These are phyloP conservation scores for Chaetophractus vellerosus DNA, from an alignment of 2,797 vertebrate genomes.

Conservation along the genomic window DNA sequence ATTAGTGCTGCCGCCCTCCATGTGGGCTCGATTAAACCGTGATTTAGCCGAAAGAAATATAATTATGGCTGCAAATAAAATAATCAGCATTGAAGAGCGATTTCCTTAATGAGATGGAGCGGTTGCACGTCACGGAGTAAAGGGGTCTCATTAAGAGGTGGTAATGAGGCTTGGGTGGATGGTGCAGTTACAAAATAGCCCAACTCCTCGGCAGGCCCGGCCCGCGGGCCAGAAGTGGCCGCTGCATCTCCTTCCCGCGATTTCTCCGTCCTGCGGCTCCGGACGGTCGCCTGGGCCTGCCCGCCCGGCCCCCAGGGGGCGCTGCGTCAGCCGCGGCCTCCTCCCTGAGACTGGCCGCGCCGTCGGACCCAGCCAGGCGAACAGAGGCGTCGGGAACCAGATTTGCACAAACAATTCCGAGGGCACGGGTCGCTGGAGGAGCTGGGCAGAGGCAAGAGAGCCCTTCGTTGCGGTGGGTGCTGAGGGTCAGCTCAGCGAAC, in stretches of 20 bases:
- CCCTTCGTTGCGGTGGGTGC: background rate
- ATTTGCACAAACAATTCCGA: background rate
- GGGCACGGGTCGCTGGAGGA: background rate
- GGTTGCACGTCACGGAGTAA: slow-evolving; percentile 98
- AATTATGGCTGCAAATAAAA: slow-evolving; percentile 99
- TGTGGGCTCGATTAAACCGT: slow-evolving; percentile 99
- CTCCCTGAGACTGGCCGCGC: accelerated
- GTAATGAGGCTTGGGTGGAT: slow-evolving; percentile 97
- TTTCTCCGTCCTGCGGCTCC: background rate
- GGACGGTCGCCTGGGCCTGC: background rate
- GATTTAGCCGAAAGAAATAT: slow-evolving; percentile 99
- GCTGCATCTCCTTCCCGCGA: background rate
- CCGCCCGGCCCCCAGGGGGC: slow-evolving; percentile 57
- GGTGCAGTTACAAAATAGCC: slow-evolving; percentile 88
- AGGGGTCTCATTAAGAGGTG: slow-evolving; percentile 97
- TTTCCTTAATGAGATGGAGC: slow-evolving; percentile 99
- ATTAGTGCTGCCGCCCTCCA: slow-evolving; percentile 97
- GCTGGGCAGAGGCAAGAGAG: background rate
- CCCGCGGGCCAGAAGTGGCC: background rate
- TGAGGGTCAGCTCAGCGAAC: background rate
- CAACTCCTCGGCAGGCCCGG: slow-evolving; percentile 73
- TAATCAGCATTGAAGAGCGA: slow-evolving; percentile 99
- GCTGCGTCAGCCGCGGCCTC: background rate
- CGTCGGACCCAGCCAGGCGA: accelerated
- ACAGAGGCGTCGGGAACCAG: accelerated